Evolutionary conservation across 2,797 vertebrate species (phyloP), one percentile per base, ranked within the genome.

Genomic region (Clarias laeviceps): DNA sequence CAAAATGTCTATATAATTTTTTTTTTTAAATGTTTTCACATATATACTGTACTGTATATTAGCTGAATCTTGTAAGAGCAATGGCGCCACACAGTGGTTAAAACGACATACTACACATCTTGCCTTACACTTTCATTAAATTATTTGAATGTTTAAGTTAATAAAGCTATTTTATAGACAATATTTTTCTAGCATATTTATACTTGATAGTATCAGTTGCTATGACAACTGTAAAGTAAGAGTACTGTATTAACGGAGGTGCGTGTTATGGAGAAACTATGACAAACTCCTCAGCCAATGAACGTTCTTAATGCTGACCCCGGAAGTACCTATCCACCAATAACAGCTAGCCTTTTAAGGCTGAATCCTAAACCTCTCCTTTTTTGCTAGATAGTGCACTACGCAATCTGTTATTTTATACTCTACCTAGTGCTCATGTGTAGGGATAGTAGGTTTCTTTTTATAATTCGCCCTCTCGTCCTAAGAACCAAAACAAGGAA

Each of bases 401-500:
- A 81, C 1, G 0, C 22, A 80, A 32, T 14, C n/a, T 9, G 0
- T 66, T 29, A 22, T 20, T 29, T 12, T 66, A 54, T 22, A 32
- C n/a, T 15, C 40, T 66, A 54, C 15, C 0, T 66, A 66, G 79
- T 22, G 62, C 40, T 12, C 34, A 66, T 54, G 27, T 32, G 24
- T 81, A 81, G 62, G 15, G 1, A 0, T 20, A 14, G 22, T 27
- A 29, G 62, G 62, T 9, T 54, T 14, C 32, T 80, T 54, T 62
- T 54, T 29, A 22, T 32, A 14, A 54, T 15, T 45, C 15, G 3
- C n/a, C 40, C 17, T 2, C n/a, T 66, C 2, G 7, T 17, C 15
- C 11, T 24, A 11, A 1, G 27, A 4, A 54, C 34, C 86, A 76
- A 82, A 90, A 88, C 62, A 83, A 90, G 93, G 92, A 94, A 50